Evolutionary conservation across 1,140 invertebrate genomes (phyloP).

Genomic region (Drosophila jambulina): DNA sequence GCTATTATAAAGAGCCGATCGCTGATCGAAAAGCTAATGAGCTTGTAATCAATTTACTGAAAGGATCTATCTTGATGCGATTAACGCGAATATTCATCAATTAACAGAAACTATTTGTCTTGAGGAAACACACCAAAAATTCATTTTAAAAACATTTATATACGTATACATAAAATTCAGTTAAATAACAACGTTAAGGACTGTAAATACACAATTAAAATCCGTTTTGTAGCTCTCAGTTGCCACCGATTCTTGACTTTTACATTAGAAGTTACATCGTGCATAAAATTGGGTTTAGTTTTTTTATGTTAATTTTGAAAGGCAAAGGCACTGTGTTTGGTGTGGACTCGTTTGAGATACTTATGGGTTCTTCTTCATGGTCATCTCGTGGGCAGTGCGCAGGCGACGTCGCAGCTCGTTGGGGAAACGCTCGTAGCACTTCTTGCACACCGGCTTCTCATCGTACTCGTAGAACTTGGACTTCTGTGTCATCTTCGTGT

Average conservation of each 20-base stretch:
- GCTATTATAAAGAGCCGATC: slow-evolving; percentile 36
- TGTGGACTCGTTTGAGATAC: slow-evolving; percentile 7
- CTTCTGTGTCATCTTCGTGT: slow-evolving; percentile 98
- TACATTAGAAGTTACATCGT: slow-evolving; percentile 45
- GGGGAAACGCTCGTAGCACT: slow-evolving; percentile 99
- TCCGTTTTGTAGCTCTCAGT: slow-evolving; percentile 42
- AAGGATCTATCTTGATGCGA: background rate
- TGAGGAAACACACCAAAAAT: background rate
- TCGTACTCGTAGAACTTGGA: slow-evolving; percentile 99
- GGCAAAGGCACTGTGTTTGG: slow-evolving; percentile 68
- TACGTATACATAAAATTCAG: slow-evolving; percentile 74
- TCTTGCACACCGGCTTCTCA: slow-evolving; percentile 98
- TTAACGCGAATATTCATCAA: background rate
- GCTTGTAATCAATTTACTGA: slow-evolving; percentile 3
- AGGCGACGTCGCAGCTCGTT: slow-evolving; percentile 95
- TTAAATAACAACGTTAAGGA: slow-evolving; percentile 74
- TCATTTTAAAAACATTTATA: slow-evolving; percentile 66
- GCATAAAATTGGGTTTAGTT: slow-evolving; percentile 52
- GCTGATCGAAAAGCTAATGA: slow-evolving; percentile 25
- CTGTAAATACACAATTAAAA: slow-evolving; percentile 56
- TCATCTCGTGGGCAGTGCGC: slow-evolving; percentile 91
- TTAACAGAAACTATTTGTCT: background rate
- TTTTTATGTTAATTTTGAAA: slow-evolving; percentile 53
- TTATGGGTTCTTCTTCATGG: slow-evolving; percentile 85
- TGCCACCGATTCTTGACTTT: slow-evolving; percentile 33